Conservation (phyloP, 1,140 invertebrate species). For the honey bee (Apis mellifera) region Amel_HAv3.1 CM009935.2:10552501-10553000, state of each 20-base stretch:
- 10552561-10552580: background rate
- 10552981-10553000: too few species aligned
- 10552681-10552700: background rate
- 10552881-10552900: background rate
- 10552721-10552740: slow-evolving; percentile 32
- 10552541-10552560: background rate
- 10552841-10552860: background rate
- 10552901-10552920: background rate
- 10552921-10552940: background rate
- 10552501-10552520: background rate
- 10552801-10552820: slow-evolving; percentile 21
- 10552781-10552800: slow-evolving; percentile 32
- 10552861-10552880: too few species aligned
- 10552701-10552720: slow-evolving; percentile 31
- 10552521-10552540: background rate
- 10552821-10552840: background rate
- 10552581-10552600: too few species aligned
- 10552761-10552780: background rate
- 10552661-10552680: background rate
- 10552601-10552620: slow-evolving; percentile 16
- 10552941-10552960: too few species aligned
- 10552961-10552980: too few species aligned
- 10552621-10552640: background rate
- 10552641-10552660: slow-evolving; percentile 29
- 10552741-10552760: slow-evolving; percentile 1